Base-by-base conservation (phyloP, 1,140 invertebrate genomes). In the Drosophila mauritiana region DNA sequence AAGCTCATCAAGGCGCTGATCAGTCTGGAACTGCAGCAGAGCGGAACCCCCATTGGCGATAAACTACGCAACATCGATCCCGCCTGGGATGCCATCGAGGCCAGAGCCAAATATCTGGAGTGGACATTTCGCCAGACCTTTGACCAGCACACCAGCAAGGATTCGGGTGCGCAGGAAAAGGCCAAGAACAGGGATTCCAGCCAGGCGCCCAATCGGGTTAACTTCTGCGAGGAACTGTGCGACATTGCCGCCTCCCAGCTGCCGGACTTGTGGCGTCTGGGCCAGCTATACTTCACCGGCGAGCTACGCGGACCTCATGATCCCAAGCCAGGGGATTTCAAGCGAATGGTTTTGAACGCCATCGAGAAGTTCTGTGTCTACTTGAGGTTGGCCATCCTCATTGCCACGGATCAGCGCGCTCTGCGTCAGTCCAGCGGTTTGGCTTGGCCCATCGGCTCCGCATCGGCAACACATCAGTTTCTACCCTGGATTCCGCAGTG, bases 61-160 rank as follows among this genome's bases (percentile, higher is more conserved):
- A 82, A 83, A 8, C 25, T 92, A 20, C 74, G 82, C 2, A 90
- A 83, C 27, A 76, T 70, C 1, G 98, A 99, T 93, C 97, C 98
- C 2, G 98, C 97, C 1, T 99, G 98, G 98, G 96, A 97, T 76
- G 97, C 97, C 17, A 96, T 99, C 67, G 94, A 93, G n/a, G 95
- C 95, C 59, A 95, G 96, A 56, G 96, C 96, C 73, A 94, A 95
- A 37, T 97, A 96, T 91, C 93, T 97, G 25, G 94, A 95, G 68
- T 93, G 93, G 42, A 94, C 91, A 1, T 92, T 92, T 43, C 89
- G 91, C 3, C 90, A 91, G 34, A 91, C 90, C 0, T 92, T 88
- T 27, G 91, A 92, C 20, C 90, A 91, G 40, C 84, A 88, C 27
- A 67, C 81, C 13, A 80, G 72, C n/a, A 92, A 91, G 40, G 92